Conservation (phyloP, 2,888 invertebrate genomes). For the Eumacrocentrus americanus region DNA sequence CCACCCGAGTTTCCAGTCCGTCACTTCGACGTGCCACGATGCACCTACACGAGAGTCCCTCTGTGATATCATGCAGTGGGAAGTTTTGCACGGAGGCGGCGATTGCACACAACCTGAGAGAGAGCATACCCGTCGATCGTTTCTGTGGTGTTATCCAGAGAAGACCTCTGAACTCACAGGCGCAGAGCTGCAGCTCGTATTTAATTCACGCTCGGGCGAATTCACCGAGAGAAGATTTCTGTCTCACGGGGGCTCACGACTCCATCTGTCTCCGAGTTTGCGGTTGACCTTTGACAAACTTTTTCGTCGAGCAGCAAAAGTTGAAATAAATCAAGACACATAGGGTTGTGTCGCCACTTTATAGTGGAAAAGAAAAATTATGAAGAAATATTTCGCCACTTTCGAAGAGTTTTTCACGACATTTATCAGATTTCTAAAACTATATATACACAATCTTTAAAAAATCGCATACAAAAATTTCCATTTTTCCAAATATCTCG, state of each 20-base stretch:
- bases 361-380: too few species aligned
- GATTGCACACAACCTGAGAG: neutral
- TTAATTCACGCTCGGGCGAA: slow-evolving; percentile 39
- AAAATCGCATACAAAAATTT: too few species aligned
- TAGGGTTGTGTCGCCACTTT: too few species aligned
- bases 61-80: neutral
- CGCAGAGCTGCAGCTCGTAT: slow-evolving; percentile 24
- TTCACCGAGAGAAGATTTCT: slow-evolving; percentile 24
- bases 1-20: slow-evolving; percentile 14
- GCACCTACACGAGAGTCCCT: neutral
- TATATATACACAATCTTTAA: too few species aligned
- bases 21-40: slow-evolving; percentile 6
- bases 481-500: too few species aligned
- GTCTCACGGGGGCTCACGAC: slow-evolving; percentile 9
- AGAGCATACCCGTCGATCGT: neutral
- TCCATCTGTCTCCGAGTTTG: slow-evolving; percentile 19
- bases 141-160: neutral
- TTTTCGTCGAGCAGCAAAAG: neutral
- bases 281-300: neutral
- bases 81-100: neutral
- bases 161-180: slow-evolving; percentile 1
- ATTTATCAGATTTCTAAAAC: too few species aligned
- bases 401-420: too few species aligned
- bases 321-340: slow-evolving; percentile 7
- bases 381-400: too few species aligned